Base-by-base conservation (phyloP, 2,797 vertebrate genomes). In the Philypnodon macrostomus region DNA sequence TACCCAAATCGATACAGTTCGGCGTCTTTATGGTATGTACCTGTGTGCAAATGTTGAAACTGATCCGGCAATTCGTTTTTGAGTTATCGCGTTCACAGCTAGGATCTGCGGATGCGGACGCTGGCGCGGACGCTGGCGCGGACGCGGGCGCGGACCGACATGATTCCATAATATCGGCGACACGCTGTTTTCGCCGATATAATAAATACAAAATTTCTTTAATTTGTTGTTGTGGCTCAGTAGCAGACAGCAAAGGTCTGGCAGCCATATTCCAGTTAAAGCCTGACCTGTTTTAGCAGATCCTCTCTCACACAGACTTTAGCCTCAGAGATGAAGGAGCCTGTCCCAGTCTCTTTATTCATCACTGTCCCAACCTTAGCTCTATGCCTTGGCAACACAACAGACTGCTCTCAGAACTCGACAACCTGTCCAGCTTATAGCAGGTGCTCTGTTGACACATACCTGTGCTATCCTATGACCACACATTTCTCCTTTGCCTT, bases 221-320 rank as follows among this genome's bases (percentile, higher is more conserved):
- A 29, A 29, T 11, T 29, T 29, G 27, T 29, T 10, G n/a, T n/a
- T n/a, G n/a, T n/a, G n/a, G n/a, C n/a, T 11, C 27, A 9, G 8
- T n/a, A 29, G 27, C 19, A 21, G 15, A 15, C 5, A 32, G 45
- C 36, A 24, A 23, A 19, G 32, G 49, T 29, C 34, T 36, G 26
- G 51, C 11, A 21, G 61, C 64, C 47, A 26, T 56, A 62, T 7
- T 72, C 54, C 10, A 40, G 49, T n/a, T 29, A 55, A 50, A 67
- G 12, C 19, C 45, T 57, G 64, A 64, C 63, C 69, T 53, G 35
- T 30, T 72, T 67, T 23, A 23, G 3, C 6, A 47, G 39, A 44
- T 52, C 66, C 46, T 64, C 62, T 54, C 30, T 77, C 67, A 64
- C 67, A 61, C 46, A n/a, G n/a, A 45, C 30, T 54, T 58, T 39